Evolutionary conservation across 2,113 vertebrate species (phyloP).

Genomic region (Uria aalge): DNA sequence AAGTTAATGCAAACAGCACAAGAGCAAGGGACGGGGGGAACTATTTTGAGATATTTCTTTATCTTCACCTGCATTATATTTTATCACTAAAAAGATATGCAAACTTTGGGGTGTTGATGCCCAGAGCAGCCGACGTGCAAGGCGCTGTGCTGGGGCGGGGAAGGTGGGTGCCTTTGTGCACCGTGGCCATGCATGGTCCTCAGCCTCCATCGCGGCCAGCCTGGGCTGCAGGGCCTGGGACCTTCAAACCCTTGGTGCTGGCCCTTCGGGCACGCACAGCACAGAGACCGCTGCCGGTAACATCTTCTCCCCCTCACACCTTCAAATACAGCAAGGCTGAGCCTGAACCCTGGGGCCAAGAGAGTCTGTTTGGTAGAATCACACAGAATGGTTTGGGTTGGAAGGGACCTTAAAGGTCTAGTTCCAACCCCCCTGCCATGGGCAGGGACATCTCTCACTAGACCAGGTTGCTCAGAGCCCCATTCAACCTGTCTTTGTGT

Average conservation of each 20-base stretch:
- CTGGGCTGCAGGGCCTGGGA: neutral
- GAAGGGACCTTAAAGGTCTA: neutral
- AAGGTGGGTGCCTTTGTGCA: rapidly evolving
- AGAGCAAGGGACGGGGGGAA: neutral
- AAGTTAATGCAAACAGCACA: neutral
- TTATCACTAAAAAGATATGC: neutral
- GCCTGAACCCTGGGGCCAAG: neutral
- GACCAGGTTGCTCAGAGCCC: neutral
- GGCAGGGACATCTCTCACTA: neutral
- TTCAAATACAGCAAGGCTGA: neutral
- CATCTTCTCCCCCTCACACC: neutral
- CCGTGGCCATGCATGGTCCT: rapidly evolving
- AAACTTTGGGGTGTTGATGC: neutral
- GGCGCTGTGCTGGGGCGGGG: neutral
- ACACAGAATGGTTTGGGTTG: neutral
- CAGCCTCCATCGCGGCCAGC: neutral
- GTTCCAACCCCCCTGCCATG: neutral
- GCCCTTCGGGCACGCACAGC: neutral
- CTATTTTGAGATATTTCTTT: neutral
- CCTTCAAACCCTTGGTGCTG: neutral
- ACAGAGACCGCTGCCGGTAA: neutral
- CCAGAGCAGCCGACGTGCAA: neutral
- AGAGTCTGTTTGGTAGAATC: neutral
- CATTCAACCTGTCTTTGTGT: neutral
- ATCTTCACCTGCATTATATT: neutral